Evolutionary conservation across 1,140 invertebrate species (phyloP), one percentile per base, ranked within the genome.

Genomic region (Leguminivora glycinivorella): DNA sequence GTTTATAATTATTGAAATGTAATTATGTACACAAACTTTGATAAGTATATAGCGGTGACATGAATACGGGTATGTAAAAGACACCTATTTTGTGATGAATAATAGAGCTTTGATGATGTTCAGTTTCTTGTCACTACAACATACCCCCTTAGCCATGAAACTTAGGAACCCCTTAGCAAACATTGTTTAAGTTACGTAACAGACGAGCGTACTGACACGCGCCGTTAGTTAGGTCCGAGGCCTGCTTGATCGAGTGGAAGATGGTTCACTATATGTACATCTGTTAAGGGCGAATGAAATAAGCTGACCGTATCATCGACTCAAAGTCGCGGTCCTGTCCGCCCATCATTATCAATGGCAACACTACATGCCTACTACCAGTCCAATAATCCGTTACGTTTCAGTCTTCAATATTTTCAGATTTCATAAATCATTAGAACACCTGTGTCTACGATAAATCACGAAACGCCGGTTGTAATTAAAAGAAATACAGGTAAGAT

Each of bases 401-500:
- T 43, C 38, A 19, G 31, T 56, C 26, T 69, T 56, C 12, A 40
- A 22, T 70, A 24, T 70, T 72, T 68, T 52, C 31, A 63, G 40
- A 70, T 73, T 81, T 79, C 73, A 85, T 84, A 83, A 84, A 85
- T 87, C 81, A 82, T 79, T 71, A 68, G 72, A 68, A 83, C 79
- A 83, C 75, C 74, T 83, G 80, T 80, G 76, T 78, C 69, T 56
- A 75, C 73, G 77, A 89, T 90, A 89, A 91, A 91, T 91, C 87
- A 90, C 72, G 66, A 68, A 78, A 81, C 70, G 75, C 71, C 84
- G 70, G 72, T 72, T 80, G 75, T 90, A 91, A 91, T 91, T 91
- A 91, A 91, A 90, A 87, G 80, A 82, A 86, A 86, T 80, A 78
- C 72, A 79, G 84, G 80, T 82, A 86, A 85, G 79, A 84, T 87